phyloP scores from a whole-genome alignment of 2,113 vertebrate genomes.

The Nycticorax nycticorax region DNA sequence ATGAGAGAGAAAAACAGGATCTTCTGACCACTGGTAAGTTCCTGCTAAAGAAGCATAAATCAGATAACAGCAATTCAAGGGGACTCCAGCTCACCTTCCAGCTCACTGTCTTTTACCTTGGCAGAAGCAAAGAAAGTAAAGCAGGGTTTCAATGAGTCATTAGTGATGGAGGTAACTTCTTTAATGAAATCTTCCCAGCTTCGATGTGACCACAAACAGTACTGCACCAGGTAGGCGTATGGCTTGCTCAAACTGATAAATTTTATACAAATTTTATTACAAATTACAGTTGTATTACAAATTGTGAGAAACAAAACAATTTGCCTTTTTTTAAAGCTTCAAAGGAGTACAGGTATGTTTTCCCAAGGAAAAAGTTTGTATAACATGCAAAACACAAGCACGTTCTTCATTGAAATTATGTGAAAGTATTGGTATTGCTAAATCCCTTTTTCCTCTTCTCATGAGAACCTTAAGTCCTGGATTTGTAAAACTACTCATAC shows the following conservation, averaged over 20 bases:
- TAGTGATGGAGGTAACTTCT: background rate
- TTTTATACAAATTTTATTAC: background rate
- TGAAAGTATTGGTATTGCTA: conserved; percentile 37
- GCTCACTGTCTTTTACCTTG: background rate
- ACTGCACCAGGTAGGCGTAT: background rate
- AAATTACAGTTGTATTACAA: background rate
- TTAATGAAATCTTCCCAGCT: background rate
- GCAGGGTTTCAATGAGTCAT: background rate
- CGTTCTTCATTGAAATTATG: background rate
- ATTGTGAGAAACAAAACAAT: conserved; percentile 31
- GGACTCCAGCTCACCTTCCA: background rate
- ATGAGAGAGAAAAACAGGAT: background rate
- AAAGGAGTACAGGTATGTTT: conserved; percentile 9
- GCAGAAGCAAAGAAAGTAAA: background rate
- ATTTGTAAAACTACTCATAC: conserved; percentile 23
- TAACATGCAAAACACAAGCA: conserved; percentile 40
- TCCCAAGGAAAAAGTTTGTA: conserved; percentile 36
- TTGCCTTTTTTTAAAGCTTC: background rate
- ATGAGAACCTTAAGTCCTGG: conserved; percentile 18
- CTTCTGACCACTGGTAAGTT: background rate
- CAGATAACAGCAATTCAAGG: background rate
- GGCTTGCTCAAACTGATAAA: background rate
- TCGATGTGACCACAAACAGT: background rate
- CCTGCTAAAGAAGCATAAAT: background rate
- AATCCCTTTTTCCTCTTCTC: conserved; percentile 30